These are phyloP conservation scores for Promerops cafer DNA, from an alignment of 2,113 vertebrate genomes.

Conservation along the genomic window DNA sequence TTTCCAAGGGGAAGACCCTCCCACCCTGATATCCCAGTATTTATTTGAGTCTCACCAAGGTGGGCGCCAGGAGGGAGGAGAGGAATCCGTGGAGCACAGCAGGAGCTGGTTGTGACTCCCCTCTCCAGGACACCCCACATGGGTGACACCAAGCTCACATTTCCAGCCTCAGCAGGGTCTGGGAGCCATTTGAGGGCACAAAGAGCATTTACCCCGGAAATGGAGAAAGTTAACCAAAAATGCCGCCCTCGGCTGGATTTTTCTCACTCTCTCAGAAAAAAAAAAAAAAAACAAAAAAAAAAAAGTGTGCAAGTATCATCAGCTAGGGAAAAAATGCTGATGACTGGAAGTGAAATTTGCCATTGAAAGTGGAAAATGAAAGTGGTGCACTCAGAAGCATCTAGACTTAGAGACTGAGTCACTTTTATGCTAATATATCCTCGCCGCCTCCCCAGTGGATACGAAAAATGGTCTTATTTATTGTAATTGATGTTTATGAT, in stretches of 20 bases:
- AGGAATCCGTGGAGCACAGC: accelerated
- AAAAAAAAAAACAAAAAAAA: neutral
- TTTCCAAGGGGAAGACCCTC: neutral
- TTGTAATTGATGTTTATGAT: neutral
- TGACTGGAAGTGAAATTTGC: neutral
- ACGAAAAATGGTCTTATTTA: neutral
- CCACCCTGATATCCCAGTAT: neutral
- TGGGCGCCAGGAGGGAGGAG: neutral
- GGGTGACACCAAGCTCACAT: neutral
- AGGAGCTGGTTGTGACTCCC: neutral
- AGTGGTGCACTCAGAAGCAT: neutral
- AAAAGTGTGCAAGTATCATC: neutral
- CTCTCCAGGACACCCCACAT: neutral
- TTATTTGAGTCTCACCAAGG: neutral
- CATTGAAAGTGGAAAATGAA: neutral
- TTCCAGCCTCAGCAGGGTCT: neutral
- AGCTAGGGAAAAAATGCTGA: neutral
- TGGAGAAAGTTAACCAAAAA: neutral
- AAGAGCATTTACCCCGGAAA: neutral
- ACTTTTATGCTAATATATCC: neutral
- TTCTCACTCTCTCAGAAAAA: neutral
- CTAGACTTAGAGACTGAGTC: neutral
- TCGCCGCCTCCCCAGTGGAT: neutral
- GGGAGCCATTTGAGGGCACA: neutral
- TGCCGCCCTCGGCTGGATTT: accelerated